A percentile compares a stretch with the other conserved stretches of the same genome.
phyloP scores from a whole-genome alignment of 1,140 invertebrate species.

The Mercenaria mercenaria region DNA sequence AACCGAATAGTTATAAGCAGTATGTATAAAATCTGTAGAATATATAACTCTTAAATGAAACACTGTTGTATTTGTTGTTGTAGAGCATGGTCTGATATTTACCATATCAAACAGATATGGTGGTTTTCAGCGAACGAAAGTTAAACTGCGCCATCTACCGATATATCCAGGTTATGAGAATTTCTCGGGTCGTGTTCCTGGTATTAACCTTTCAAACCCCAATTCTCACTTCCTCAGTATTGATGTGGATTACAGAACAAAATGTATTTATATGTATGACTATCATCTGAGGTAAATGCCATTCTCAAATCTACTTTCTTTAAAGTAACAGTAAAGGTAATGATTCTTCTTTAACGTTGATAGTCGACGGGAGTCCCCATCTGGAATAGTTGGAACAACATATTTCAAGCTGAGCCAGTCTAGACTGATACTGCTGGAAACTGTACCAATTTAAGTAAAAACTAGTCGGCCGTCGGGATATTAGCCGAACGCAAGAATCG shows the following conservation, averaged over 20 bases:
- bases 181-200: not conserved
- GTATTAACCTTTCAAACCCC: not conserved
- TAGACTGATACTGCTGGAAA: not conserved
- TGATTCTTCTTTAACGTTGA: no score
- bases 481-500: no score
- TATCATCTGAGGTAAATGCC: not conserved
- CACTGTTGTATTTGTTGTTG: no score
- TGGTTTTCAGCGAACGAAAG: no score
- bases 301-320: not conserved
- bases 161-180: slow-evolving; percentile 17
- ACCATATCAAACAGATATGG: no score
- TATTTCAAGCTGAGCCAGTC: not conserved
- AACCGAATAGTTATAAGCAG: no score
- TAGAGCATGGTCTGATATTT: no score
- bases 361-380: no score
- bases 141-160: slow-evolving; percentile 2
- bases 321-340: not conserved
- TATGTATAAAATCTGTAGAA: no score
- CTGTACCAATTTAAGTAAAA: no score
- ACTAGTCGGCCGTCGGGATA: not conserved
- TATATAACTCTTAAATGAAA: no score
- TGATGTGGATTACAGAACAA: slow-evolving; percentile 23
- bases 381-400: not conserved
- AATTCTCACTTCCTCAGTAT: not conserved
- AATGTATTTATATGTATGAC: slow-evolving; percentile 40